Evolutionary conservation across 2,888 invertebrate species (phyloP), one percentile per base, ranked within the genome.

Genomic region (Abrostola triplasia): DNA sequence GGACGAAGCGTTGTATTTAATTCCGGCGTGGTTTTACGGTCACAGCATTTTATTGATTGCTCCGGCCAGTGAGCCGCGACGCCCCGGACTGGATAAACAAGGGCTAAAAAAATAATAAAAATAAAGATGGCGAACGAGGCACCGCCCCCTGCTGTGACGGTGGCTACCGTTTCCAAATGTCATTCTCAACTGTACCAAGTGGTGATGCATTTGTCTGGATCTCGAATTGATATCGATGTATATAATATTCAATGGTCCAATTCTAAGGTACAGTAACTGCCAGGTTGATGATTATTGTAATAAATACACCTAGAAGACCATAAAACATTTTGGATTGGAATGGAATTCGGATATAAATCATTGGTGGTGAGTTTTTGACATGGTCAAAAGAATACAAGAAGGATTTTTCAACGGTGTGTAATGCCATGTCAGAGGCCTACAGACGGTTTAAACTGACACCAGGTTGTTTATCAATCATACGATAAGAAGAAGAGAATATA

Each of bases 91-190:
- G 92, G 93, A 92, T 92, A 93, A 94, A 94, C 93, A 93, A 94
- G 92, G 90, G 89, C 81, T 81, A 84, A 87, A 90, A 92, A 90
- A 88, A 85, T 83, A 88, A 88, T 85, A 88, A 91, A 91, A 92
- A 90, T 88, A 88, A 92, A 92, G 89, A 92, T 92, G 92, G 92
- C 90, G 84, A 88, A 82, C 85, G 80, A 84, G 80, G 92, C 88
- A 87, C 90, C 93, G 92, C 94, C 93, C 89, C 93, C 93, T 82
- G 92, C 92, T 87, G 93, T 64, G 91, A 72, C 78, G 71, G 75
- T 81, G 82, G 92, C 94, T 94, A 93, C 94, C 92, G 94, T 93
- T 92, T 92, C 84, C 82, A 90, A 93, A 90, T 90, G 92, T 91
- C 92, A 93, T 92, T 92, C 92, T 88, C 86, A 82, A 84, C 82